Base-by-base conservation (phyloP, 2,888 invertebrate species). In the Campoplex capitator region DNA sequence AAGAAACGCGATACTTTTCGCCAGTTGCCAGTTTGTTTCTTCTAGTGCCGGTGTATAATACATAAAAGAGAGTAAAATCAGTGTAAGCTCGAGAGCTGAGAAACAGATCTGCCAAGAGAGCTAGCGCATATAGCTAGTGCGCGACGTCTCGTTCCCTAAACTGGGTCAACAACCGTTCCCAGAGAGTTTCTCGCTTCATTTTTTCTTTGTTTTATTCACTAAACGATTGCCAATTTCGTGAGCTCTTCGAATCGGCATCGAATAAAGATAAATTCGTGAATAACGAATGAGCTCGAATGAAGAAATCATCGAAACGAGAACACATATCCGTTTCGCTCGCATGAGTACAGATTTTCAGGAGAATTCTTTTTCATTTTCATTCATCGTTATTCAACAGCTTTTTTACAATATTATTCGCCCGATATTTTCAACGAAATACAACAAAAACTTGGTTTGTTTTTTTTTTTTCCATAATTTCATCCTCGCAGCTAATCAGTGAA, bases 1-100 rank as follows among this genome's bases (percentile, higher is more conserved):
- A 68, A 38, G 75, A 45, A 62, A 75, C 75, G 58, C 42, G 62
- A 75, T 28, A 71, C 71, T 71, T 71, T 71, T 51, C 48, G 71
- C 28, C n/a, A 32, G 32, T 62, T 62, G 62, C 62, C 62, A 62
- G 62, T 62, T 62, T 62, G 32, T 62, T 62, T 62, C 62, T 62
- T 62, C 62, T 62, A 62, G 62, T 32, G 38, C 4, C 6, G 38
- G 32, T 9, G 42, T 42, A 42, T 8, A 32, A 32, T 62, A 62
- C 28, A 58, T 6, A 58, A 23, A 3, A 11, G 45, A 70, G 28
- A 48, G 23, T 23, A 28, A 48, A 28, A 16, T 28, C 28, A 23
- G 28, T 23, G 4, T 23, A 23, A 23, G 38, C 70, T 45, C 9
- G 23, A 28, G 3, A 11, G 62, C 32, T 7, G 62, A 62, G 62